Evolutionary conservation across 92 coral and sea anemone species (phyloP).

Genomic region (Zoanthus gigantus): DNA sequence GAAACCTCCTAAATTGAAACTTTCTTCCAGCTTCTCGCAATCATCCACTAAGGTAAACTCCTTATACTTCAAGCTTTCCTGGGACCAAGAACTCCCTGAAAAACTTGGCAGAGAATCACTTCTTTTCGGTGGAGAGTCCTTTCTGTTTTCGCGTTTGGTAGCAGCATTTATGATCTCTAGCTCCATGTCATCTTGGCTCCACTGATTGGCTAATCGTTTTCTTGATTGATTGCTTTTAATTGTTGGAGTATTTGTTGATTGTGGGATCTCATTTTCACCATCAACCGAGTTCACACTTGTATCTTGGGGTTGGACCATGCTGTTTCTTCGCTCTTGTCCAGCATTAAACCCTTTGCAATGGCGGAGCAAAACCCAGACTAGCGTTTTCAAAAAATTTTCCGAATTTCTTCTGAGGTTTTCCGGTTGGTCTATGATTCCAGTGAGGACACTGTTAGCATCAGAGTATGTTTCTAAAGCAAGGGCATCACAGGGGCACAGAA

Average conservation of each 20-base stretch:
- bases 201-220: slow-evolving; percentile 45
- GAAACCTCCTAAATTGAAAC: slow-evolving; percentile 40
- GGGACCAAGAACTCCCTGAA: slow-evolving; percentile 89
- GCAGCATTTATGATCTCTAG: slow-evolving; percentile 4
- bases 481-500: slow-evolving; percentile 81
- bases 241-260: neutral
- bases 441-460: slow-evolving; percentile 90
- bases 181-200: slow-evolving; percentile 66
- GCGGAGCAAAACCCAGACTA: slow-evolving; percentile 88
- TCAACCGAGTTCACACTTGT: neutral
- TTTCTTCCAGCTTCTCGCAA: slow-evolving; percentile 42
- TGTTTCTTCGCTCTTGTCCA: neutral
- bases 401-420: slow-evolving; percentile 88
- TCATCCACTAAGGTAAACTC: slow-evolving; percentile 44
- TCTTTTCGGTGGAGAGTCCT: slow-evolving; percentile 47
- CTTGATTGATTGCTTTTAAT: neutral
- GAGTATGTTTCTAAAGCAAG: slow-evolving; percentile 81
- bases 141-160: slow-evolving; percentile 34
- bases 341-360: slow-evolving; percentile 62
- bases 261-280: neutral
- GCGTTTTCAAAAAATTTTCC: slow-evolving; percentile 84
- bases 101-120: slow-evolving; percentile 86
- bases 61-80: slow-evolving; percentile 70
- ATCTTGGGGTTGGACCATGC: neutral
- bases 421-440: slow-evolving; percentile 96